phyloP scores from a whole-genome alignment of 2,888 invertebrate genomes.

The Cryptus armator region DNA sequence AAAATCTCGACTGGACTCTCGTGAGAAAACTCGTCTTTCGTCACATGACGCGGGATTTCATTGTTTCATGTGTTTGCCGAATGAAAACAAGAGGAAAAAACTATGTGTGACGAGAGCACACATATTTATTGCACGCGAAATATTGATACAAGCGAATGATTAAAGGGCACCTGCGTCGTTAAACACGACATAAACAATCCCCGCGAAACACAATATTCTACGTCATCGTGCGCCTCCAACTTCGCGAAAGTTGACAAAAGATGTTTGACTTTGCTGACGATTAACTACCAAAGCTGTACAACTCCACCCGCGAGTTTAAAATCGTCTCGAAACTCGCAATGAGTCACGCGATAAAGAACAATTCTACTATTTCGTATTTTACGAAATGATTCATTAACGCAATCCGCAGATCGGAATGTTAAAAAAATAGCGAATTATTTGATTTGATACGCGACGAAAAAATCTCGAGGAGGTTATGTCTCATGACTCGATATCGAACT shows the following conservation, averaged over 20 bases:
- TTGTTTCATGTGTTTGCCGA: constrained; percentile 12
- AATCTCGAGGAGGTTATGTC: constrained; percentile 2
- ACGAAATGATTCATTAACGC: constrained; percentile 60
- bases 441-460: background rate
- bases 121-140: constrained; percentile 34
- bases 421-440: background rate
- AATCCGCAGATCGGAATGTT: background rate
- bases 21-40: constrained; percentile 33
- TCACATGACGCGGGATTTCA: constrained; percentile 1
- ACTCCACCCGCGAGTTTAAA: constrained; percentile 15
- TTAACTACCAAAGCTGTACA: constrained; percentile 4
- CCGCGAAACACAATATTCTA: background rate
- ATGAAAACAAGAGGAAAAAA: too few species aligned
- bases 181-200: constrained; percentile 20
- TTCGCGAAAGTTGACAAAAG: constrained; percentile 34
- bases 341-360: constrained; percentile 55
- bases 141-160: constrained; percentile 43
- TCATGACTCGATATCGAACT: background rate
- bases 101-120: background rate
- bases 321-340: constrained; percentile 28
- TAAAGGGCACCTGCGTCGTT: constrained; percentile 47
- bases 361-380: constrained; percentile 54
- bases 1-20: constrained; percentile 41
- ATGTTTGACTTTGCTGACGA: constrained; percentile 50
- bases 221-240: constrained; percentile 1